These are phyloP conservation scores for Drosophila monieri DNA, from an alignment of 2,888 invertebrate species.

Conservation along the genomic window DNA sequence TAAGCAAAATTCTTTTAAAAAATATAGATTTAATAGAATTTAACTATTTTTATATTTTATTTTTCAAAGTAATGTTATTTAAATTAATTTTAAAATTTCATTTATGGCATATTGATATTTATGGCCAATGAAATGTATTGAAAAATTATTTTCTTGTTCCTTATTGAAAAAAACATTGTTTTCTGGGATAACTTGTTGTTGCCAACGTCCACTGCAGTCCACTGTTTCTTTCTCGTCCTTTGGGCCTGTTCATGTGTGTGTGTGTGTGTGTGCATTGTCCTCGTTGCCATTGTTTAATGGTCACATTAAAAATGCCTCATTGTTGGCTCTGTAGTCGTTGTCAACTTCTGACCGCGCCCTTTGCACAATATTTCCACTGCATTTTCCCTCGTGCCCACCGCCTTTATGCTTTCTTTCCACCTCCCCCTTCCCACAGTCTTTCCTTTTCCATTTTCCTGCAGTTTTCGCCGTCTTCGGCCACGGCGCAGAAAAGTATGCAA, in stretches of 20 bases:
- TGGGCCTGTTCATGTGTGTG: conserved; percentile 28
- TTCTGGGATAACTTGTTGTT: conserved; percentile 47
- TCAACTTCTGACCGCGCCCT: conserved; percentile 62
- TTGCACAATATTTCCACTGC: conserved; percentile 59
- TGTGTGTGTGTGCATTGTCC: conserved; percentile 60
- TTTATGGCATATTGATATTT: too few species aligned
- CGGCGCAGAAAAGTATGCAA: conserved; percentile 55
- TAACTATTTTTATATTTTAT: too few species aligned
- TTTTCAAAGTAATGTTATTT: too few species aligned
- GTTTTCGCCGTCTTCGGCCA: conserved; percentile 42
- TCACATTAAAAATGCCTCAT: conserved; percentile 78
- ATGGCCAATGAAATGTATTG: too few species aligned
- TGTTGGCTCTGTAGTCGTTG: conserved; percentile 56
- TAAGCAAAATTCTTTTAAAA: neutral
- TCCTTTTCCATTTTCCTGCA: conserved; percentile 33
- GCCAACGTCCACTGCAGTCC: conserved; percentile 37
- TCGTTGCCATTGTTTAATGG: conserved; percentile 79
- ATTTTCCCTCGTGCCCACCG: conserved; percentile 49
- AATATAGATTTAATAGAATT: too few species aligned
- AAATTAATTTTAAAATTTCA: too few species aligned
- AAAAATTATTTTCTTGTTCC: too few species aligned
- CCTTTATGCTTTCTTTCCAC: conserved; percentile 26
- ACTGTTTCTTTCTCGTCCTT: conserved; percentile 13
- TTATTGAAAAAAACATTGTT: conserved; percentile 21
- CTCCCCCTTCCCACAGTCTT: conserved; percentile 22